Conservation (phyloP, 2,797 vertebrate species). For the Pseudotriccus pelzelni region DNA sequence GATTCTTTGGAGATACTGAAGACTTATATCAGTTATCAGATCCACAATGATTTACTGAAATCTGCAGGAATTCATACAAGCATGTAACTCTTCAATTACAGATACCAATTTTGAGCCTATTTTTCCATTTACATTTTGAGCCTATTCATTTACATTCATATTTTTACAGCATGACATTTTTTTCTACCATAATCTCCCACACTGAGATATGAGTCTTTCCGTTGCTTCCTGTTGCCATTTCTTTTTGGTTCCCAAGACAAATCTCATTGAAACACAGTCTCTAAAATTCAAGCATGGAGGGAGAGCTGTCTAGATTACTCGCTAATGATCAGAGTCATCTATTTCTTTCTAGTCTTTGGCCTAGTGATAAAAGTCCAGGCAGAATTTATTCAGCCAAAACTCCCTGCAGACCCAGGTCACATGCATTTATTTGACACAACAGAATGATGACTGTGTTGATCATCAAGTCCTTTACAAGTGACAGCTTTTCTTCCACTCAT, state of each 20-base stretch:
- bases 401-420: not conserved
- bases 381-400: not conserved
- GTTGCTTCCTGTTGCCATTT: not conserved
- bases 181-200: not conserved
- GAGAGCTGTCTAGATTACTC: not conserved
- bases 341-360: not conserved
- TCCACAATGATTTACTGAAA: not conserved
- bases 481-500: not conserved
- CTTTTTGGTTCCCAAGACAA: not conserved
- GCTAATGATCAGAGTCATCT: not conserved
- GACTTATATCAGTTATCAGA: not conserved
- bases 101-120: not conserved
- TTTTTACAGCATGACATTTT: not conserved
- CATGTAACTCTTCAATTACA: not conserved
- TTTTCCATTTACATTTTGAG: not conserved
- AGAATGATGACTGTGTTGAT: not conserved
- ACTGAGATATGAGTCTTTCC: not conserved
- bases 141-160: no score
- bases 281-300: not conserved
- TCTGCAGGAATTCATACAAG: not conserved
- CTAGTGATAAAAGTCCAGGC: not conserved
- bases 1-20: not conserved
- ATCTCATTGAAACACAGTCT: not conserved
- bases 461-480: not conserved
- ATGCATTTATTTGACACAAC: not conserved